These are phyloP conservation scores for Patella ulyssiponensis DNA, from an alignment of 2,888 invertebrate species.

Conservation along the genomic window DNA sequence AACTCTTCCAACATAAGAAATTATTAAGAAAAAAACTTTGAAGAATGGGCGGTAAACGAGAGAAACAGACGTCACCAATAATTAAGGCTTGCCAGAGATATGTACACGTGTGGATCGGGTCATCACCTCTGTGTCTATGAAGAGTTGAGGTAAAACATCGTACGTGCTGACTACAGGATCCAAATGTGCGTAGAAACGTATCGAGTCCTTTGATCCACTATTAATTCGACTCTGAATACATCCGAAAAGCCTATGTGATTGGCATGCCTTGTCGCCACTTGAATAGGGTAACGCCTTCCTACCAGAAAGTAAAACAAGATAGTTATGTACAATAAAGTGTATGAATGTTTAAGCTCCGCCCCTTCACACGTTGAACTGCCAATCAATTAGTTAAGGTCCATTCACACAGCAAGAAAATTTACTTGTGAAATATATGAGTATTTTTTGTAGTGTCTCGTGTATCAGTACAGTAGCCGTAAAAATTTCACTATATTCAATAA, in stretches of 20 bases:
- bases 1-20: too few species aligned
- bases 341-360: not conserved
- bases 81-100: not conserved
- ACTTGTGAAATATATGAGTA: too few species aligned
- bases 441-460: too few species aligned
- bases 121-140: not conserved
- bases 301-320: slow-evolving; percentile 9
- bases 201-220: not conserved
- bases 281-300: not conserved
- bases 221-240: not conserved
- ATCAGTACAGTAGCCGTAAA: too few species aligned
- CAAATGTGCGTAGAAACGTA: not conserved
- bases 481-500: too few species aligned
- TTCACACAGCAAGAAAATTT: not conserved
- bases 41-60: slow-evolving; percentile 7
- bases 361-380: slow-evolving; percentile 9
- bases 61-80: not conserved
- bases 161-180: not conserved
- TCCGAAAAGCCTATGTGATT: not conserved
- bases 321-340: not conserved
- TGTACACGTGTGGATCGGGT: slow-evolving; percentile 3
- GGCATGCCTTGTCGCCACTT: slow-evolving; percentile 3
- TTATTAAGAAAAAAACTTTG: not conserved
- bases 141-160: not conserved
- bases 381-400: slow-evolving; percentile 5